A percentile compares a stretch with the other conserved stretches of the same genome.
These are phyloP conservation scores for Carcinoscorpius rotundicauda DNA, from an alignment of 1,140 invertebrate species.

Conservation along the genomic window DNA sequence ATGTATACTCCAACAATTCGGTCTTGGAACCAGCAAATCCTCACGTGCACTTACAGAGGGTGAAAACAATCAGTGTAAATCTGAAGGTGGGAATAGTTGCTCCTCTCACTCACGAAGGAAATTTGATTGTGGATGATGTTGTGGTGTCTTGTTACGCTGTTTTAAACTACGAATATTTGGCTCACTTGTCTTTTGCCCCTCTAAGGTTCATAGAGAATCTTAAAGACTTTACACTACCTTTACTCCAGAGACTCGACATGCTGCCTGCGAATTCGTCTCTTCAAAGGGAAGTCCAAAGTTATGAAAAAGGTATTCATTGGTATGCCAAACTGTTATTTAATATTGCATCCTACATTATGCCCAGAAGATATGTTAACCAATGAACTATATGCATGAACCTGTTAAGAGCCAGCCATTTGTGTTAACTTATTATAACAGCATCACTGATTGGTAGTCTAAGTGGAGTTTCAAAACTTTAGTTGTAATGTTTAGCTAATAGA, in stretches of 20 bases:
- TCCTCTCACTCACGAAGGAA: conserved; percentile 75
- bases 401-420: no score
- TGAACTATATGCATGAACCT: no score
- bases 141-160: conserved; percentile 90
- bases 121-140: conserved; percentile 76
- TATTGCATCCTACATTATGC: conserved; percentile 53
- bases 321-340: conserved; percentile 66
- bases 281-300: conserved; percentile 4
- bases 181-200: conserved; percentile 70
- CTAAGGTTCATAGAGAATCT: conserved; percentile 45
- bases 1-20: conserved; percentile 27
- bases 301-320: conserved; percentile 58
- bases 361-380: conserved; percentile 26
- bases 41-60: conserved; percentile 35
- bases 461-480: no score
- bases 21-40: no score
- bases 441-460: no score
- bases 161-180: conserved; percentile 65
- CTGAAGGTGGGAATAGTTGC: conserved; percentile 64
- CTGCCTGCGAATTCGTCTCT: not conserved
- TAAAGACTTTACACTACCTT: conserved; percentile 8
- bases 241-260: not conserved
- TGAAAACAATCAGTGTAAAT: conserved; percentile 47
- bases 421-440: no score
- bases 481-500: no score